Conservation (phyloP, 92 coral and sea anemone species). For the Chrysogorgia sp. region DNA sequence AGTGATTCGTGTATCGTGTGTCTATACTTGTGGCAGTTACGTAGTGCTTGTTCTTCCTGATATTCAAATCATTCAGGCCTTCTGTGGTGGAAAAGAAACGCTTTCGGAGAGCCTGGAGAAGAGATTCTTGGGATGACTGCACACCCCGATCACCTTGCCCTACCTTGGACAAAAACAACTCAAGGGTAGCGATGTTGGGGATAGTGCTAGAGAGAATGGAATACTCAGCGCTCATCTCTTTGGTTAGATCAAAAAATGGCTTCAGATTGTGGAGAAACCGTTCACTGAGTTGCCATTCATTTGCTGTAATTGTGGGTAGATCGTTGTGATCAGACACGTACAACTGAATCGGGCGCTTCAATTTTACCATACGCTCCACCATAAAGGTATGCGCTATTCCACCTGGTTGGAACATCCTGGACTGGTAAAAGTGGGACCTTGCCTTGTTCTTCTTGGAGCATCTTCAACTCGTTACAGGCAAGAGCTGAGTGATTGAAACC, state of each 20-base stretch:
- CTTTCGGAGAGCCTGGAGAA: conserved; percentile 22
- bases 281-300: conserved; percentile 39
- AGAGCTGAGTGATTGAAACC: conserved; percentile 27
- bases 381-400: conserved; percentile 35
- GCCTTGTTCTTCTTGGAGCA: conserved; percentile 28
- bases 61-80: conserved; percentile 24
- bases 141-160: conserved; percentile 25
- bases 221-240: conserved; percentile 37
- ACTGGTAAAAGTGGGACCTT: conserved; percentile 24
- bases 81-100: conserved; percentile 17
- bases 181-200: conserved; percentile 36
- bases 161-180: conserved; percentile 26
- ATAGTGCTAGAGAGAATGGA: conserved; percentile 14
- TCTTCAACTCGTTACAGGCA: conserved; percentile 20
- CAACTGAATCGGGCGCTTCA: conserved; percentile 28
- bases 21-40: conserved; percentile 16
- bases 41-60: conserved; percentile 14
- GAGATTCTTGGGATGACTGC: conserved; percentile 21
- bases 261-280: conserved; percentile 29
- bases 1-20: conserved; percentile 22
- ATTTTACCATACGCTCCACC: conserved; percentile 25
- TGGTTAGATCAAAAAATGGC: conserved; percentile 28
- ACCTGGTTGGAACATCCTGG: conserved; percentile 35
- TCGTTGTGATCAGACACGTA: conserved; percentile 27
- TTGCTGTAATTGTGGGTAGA: conserved; percentile 37